Percentiles rank a stretch among this genome's conserved stretches.
These are phyloP conservation scores for Synergus umbraculus DNA, from an alignment of 2,888 invertebrate genomes.

Conservation along the genomic window DNA sequence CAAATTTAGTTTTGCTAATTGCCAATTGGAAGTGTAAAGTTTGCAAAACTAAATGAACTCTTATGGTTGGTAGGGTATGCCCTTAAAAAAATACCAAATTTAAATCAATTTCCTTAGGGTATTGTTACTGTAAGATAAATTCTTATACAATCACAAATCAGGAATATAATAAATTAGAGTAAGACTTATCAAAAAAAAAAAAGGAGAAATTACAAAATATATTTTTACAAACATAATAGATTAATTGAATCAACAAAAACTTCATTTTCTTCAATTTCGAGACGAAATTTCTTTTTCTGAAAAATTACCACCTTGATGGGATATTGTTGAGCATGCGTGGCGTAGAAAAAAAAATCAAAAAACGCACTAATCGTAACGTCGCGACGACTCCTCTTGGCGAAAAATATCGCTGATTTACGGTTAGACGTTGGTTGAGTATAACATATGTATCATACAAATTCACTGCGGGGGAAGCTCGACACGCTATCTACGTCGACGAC, in stretches of 20 bases:
- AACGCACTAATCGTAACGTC: conserved; percentile 15
- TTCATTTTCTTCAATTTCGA: conserved; percentile 1
- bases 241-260: not conserved
- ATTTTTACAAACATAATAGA: conserved; percentile 2
- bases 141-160: not conserved
- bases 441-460: conserved; percentile 46
- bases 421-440: conserved; percentile 37
- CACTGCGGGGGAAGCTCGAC: conserved; percentile 34
- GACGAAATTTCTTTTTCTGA: not conserved
- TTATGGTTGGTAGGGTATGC: no score
- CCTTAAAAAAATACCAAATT: not conserved
- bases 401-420: conserved; percentile 40
- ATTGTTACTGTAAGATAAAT: not conserved
- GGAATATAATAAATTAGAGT: conserved; percentile 27
- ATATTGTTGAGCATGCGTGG: not conserved
- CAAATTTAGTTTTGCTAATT: no score
- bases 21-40: no score
- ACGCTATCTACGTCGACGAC: conserved; percentile 41
- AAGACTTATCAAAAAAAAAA: conserved; percentile 5
- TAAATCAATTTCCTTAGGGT: not conserved
- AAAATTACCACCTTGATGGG: conserved; percentile 3
- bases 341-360: conserved; percentile 5
- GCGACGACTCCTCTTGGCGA: conserved; percentile 41
- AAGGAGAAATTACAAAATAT: conserved; percentile 1
- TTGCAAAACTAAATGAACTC: no score